Conservation (phyloP, 2,888 invertebrate species). For the Iphiclides podalirius region DNA sequence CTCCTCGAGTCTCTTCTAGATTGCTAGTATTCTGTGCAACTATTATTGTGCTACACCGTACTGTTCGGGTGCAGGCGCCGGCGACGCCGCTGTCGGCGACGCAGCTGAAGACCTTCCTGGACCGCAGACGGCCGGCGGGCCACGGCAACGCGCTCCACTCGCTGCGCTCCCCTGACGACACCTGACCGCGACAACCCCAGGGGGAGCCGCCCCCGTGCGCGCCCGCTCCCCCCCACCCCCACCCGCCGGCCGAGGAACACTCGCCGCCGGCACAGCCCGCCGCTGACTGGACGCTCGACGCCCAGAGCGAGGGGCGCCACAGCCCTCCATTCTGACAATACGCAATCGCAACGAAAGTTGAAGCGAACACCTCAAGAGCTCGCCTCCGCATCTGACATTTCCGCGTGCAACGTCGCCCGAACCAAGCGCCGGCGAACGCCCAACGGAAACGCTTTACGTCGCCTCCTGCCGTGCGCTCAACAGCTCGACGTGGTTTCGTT, state of each 20-base stretch:
- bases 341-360: too few relatives aligned
- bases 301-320: conserved; percentile 7
- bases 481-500: conserved; percentile 38
- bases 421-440: conserved; percentile 26
- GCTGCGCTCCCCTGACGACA: conserved; percentile 63
- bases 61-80: conserved; percentile 56
- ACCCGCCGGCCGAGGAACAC: not conserved
- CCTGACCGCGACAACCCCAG: conserved; percentile 42
- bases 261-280: too few relatives aligned
- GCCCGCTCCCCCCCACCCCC: conserved; percentile 13
- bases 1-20: too few relatives aligned
- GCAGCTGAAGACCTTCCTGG: conserved; percentile 69
- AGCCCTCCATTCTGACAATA: conserved; percentile 1
- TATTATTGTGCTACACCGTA: too few relatives aligned
- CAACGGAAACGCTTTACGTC: conserved; percentile 31
- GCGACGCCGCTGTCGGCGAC: conserved; percentile 50
- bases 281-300: conserved; percentile 13
- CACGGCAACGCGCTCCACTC: conserved; percentile 57
- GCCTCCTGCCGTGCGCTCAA: conserved; percentile 26
- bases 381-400: conserved; percentile 33
- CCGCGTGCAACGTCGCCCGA: conserved; percentile 27
- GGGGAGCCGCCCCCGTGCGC: conserved; percentile 15
- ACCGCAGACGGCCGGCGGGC: conserved; percentile 68
- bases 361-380: not conserved
- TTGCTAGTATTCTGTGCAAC: too few relatives aligned